Percentiles rank a stretch among this genome's conserved stretches.
These are phyloP conservation scores for Pocillopora meandrina DNA, from an alignment of 92 coral and sea anemone species.

Conservation along the genomic window DNA sequence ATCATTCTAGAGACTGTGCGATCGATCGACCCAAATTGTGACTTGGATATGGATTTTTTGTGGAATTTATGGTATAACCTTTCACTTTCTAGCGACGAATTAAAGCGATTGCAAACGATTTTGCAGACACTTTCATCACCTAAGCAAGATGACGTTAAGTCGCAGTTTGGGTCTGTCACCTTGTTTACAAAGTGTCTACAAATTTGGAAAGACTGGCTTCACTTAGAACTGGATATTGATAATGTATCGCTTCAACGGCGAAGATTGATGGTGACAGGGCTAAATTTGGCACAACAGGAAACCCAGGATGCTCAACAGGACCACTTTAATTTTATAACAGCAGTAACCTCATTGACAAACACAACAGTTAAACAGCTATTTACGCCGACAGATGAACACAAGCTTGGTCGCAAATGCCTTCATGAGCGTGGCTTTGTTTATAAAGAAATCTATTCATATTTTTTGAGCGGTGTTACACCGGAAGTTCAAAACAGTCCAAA, in stretches of 20 bases:
- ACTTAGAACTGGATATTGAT: conserved; percentile 14
- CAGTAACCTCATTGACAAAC: conserved; percentile 13
- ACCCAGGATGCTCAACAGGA: background rate
- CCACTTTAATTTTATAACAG: conserved; percentile 2
- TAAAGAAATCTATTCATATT: conserved; percentile 30
- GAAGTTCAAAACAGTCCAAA: background rate
- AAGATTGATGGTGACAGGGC: conserved; percentile 13
- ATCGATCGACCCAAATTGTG: conserved; percentile 10
- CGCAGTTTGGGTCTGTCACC: conserved; percentile 22
- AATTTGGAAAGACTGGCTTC: conserved; percentile 37
- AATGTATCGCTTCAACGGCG: conserved; percentile 9
- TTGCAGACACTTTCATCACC: conserved; percentile 7
- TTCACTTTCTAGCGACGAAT: background rate
- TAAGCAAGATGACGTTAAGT: background rate
- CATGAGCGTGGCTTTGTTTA: background rate
- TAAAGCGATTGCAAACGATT: background rate
- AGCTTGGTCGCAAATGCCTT: conserved; percentile 1
- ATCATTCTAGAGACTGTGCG: conserved; percentile 25
- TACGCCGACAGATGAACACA: conserved; percentile 21
- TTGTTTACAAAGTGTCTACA: conserved; percentile 23
- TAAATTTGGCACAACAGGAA: conserved; percentile 8
- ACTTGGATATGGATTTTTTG: conserved; percentile 27
- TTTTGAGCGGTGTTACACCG: conserved; percentile 17
- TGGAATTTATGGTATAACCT: conserved; percentile 40
- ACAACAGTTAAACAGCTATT: conserved; percentile 3